Evolutionary conservation across 2,888 invertebrate species (phyloP).

Genomic region (Lissonota sp.): DNA sequence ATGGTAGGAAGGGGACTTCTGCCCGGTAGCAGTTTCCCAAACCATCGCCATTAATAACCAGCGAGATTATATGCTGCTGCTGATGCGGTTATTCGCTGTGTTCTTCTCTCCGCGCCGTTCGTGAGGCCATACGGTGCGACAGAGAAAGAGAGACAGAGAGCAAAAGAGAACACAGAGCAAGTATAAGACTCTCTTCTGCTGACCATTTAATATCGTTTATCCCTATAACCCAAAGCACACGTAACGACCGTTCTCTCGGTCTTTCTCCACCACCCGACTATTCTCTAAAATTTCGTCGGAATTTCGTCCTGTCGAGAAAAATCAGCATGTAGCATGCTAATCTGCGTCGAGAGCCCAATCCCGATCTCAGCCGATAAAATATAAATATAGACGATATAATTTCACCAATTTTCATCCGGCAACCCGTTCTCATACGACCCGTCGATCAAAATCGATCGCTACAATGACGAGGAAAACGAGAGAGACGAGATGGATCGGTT

Average conservation of each 20-base stretch:
- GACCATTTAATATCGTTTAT: slow-evolving; percentile 79
- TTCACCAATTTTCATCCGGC: slow-evolving; percentile 38
- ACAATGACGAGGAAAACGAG: slow-evolving; percentile 15
- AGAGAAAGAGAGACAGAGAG: slow-evolving; percentile 55
- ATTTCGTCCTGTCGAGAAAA: slow-evolving; percentile 70
- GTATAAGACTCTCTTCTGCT: slow-evolving; percentile 63
- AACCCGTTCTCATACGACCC: slow-evolving; percentile 10
- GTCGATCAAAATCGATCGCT: slow-evolving; percentile 45
- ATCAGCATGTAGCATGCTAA: slow-evolving; percentile 30
- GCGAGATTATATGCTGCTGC: slow-evolving; percentile 82
- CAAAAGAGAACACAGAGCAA: slow-evolving; percentile 64
- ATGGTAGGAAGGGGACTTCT: slow-evolving; percentile 71
- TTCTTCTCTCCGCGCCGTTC: slow-evolving; percentile 64
- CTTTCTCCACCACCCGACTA: slow-evolving; percentile 69
- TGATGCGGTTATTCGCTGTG: slow-evolving; percentile 67
- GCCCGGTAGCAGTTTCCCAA: slow-evolving; percentile 84
- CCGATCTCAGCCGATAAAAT: background rate
- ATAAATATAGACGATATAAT: slow-evolving; percentile 9
- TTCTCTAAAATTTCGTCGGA: slow-evolving; percentile 78
- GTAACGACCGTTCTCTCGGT: slow-evolving; percentile 60
- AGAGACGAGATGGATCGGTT: background rate
- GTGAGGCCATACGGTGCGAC: slow-evolving; percentile 51
- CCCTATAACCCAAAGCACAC: slow-evolving; percentile 48
- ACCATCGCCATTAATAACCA: slow-evolving; percentile 83
- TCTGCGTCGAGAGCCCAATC: slow-evolving; percentile 39